These are phyloP conservation scores for Hyppa rectilinea DNA, from an alignment of 2,888 invertebrate species.

Conservation along the genomic window DNA sequence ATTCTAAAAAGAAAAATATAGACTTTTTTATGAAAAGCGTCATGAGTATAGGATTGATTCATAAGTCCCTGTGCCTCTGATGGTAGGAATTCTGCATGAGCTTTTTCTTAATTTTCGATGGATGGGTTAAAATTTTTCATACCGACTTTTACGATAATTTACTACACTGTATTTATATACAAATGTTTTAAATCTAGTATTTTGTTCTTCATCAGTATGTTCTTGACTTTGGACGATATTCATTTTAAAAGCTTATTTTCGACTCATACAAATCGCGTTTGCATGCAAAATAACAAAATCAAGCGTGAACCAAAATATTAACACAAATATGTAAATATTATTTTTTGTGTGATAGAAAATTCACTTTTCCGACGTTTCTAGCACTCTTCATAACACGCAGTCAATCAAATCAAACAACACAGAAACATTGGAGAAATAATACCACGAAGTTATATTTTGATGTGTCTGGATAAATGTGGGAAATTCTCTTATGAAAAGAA, in stretches of 20 bases:
- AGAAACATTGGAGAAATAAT: background rate
- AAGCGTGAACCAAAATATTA: background rate
- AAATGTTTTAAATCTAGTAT: background rate
- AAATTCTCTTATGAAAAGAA: background rate
- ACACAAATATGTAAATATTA: slow-evolving; percentile 2
- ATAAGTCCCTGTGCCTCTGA: slow-evolving; percentile 11
- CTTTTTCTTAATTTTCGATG: background rate
- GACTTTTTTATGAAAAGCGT: slow-evolving; percentile 36
- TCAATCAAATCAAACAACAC: slow-evolving; percentile 23
- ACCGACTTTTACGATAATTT: slow-evolving; percentile 8
- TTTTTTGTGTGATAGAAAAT: slow-evolving; percentile 6
- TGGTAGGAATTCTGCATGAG: background rate
- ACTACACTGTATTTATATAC: background rate
- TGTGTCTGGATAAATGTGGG: slow-evolving; percentile 17
- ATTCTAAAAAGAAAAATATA: slow-evolving; percentile 41
- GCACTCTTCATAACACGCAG: slow-evolving; percentile 28
- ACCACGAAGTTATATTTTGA: slow-evolving; percentile 30
- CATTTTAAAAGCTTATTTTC: slow-evolving; percentile 14
- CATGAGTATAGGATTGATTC: slow-evolving; percentile 45
- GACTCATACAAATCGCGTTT: background rate
- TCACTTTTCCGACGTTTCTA: slow-evolving; percentile 14
- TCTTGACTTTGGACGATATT: slow-evolving; percentile 11
- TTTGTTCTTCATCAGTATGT: background rate
- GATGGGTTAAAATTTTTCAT: slow-evolving; percentile 7
- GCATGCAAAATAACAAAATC: background rate